phyloP scores from a whole-genome alignment of 2,113 vertebrate species.

The Amblyopsis rosae region DNA sequence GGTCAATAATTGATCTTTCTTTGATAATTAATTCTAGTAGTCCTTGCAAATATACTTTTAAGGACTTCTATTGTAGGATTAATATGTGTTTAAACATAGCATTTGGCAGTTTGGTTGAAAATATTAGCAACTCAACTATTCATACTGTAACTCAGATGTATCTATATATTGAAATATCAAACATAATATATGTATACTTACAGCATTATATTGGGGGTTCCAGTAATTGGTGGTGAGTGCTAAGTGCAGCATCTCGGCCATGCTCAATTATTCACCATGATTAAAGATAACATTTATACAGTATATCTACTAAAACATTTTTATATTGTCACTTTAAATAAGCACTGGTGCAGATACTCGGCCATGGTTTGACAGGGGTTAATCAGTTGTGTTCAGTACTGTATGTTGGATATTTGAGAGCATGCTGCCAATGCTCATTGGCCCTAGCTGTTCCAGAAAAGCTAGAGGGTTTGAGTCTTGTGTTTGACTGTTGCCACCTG shows the following conservation, averaged over 20 bases:
- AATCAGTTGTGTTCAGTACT: slow-evolving; percentile 39
- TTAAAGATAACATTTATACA: too few species aligned
- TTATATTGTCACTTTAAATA: too few species aligned
- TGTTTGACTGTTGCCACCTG: slow-evolving; percentile 83
- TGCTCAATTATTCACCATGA: too few species aligned
- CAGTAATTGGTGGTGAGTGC: too few species aligned
- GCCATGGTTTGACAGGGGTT: slow-evolving; percentile 32
- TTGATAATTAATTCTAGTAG: too few species aligned
- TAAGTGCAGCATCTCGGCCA: too few species aligned
- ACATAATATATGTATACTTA: too few species aligned
- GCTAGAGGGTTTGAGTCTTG: slow-evolving; percentile 78
- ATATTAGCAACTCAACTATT: neutral
- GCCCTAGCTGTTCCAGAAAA: slow-evolving; percentile 76
- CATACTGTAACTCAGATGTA: too few species aligned
- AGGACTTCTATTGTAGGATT: neutral
- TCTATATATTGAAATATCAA: too few species aligned
- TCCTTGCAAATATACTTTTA: neutral
- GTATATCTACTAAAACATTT: too few species aligned
- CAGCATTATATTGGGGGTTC: too few species aligned
- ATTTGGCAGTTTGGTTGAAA: neutral
- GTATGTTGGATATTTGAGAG: slow-evolving; percentile 38
- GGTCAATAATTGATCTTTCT: slow-evolving; percentile 10
- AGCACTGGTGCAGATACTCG: slow-evolving; percentile 7
- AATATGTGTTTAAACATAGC: neutral
- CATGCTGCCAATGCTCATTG: slow-evolving; percentile 58